These are phyloP conservation scores for Cheilosia vernalis DNA, from an alignment of 2,888 invertebrate genomes.

Conservation along the genomic window DNA sequence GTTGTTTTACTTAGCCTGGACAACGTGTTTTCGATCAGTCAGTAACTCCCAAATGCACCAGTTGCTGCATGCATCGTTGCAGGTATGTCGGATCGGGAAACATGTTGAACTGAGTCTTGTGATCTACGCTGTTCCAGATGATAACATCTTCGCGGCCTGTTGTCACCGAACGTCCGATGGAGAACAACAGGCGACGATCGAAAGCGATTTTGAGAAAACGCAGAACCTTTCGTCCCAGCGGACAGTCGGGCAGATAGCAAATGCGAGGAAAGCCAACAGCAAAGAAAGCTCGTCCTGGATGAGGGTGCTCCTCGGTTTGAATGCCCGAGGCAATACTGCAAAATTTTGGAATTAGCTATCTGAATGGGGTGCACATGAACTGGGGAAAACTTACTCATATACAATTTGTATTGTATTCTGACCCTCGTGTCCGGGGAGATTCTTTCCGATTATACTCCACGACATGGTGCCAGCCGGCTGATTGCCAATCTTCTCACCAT, in stretches of 20 bases:
- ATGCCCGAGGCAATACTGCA: constrained; percentile 92
- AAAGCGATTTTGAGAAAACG: constrained; percentile 91
- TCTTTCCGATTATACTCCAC: constrained; percentile 88
- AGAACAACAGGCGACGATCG: constrained; percentile 92
- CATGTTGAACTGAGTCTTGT: constrained; percentile 91
- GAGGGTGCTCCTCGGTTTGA: constrained; percentile 91
- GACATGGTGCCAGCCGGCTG: constrained; percentile 94
- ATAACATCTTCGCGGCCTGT: constrained; percentile 96
- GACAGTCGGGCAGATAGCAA: constrained; percentile 93
- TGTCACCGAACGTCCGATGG: constrained; percentile 93
- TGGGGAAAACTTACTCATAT: constrained; percentile 87
- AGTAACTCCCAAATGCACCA: constrained; percentile 84
- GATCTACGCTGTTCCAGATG: constrained; percentile 95
- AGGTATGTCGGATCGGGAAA: constrained; percentile 92
- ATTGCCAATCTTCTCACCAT: constrained; percentile 91
- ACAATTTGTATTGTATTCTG: constrained; percentile 91
- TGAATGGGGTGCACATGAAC: background rate
- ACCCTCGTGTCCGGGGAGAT: constrained; percentile 87
- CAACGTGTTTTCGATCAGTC: constrained; percentile 78
- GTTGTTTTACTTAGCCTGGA: constrained; percentile 47
- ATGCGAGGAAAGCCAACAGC: constrained; percentile 94
- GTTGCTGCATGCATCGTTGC: constrained; percentile 84
- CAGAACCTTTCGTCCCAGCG: constrained; percentile 91
- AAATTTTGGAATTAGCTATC: background rate
- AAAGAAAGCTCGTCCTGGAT: constrained; percentile 93